Base-by-base conservation (phyloP, 92 coral and sea anemone genomes). In the Chrysogorgia sp. region DNA sequence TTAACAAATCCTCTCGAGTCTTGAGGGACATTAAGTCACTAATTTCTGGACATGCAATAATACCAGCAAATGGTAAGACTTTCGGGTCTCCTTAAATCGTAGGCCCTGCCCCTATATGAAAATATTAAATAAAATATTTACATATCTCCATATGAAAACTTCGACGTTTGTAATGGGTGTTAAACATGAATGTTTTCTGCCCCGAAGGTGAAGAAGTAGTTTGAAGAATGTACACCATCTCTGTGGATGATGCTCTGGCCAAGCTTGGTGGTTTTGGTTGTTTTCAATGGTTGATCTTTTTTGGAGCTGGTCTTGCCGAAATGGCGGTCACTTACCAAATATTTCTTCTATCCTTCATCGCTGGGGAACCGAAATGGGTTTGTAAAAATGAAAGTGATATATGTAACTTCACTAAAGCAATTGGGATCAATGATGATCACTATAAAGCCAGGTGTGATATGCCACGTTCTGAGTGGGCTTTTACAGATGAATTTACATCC, bases 401-500 rank as follows among this genome's bases (percentile, higher is more conserved):
- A 25, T 69, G 76, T 13, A 69, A 69, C 33, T 69, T 45, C 60
- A 69, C 60, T 0, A 33, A 43, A 53, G 5, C 76, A 30, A 47
- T 69, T 2, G 76, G 76, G 1, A 13, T 69, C 15, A 45, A 15
- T 45, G 59, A 69, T 40, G 76, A 69, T 30, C 35, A 69, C 10
- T 69, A 69, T n/a, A 4, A 69, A 1, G 60, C 58, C 1, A 45
- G 76, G 13, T 69, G 76, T 29, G 76, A 69, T 47, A 69, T 69
- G 76, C 58, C 76, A 19, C 22, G 76, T 24, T 69, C 76, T 21
- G 76, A 69, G 24, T 69, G 76, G 76, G 33, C 19, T 20, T 69
- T 69, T 69, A 23, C 76, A 0, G 76, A 69, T 49, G 76, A 69
- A 24, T 69, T 69, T 49, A 69, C 76, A 33, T 69, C 76, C 31